Evolutionary conservation across 2,888 invertebrate genomes (phyloP), one percentile per base, ranked within the genome.

Genomic region (Drymonia ruficornis): DNA sequence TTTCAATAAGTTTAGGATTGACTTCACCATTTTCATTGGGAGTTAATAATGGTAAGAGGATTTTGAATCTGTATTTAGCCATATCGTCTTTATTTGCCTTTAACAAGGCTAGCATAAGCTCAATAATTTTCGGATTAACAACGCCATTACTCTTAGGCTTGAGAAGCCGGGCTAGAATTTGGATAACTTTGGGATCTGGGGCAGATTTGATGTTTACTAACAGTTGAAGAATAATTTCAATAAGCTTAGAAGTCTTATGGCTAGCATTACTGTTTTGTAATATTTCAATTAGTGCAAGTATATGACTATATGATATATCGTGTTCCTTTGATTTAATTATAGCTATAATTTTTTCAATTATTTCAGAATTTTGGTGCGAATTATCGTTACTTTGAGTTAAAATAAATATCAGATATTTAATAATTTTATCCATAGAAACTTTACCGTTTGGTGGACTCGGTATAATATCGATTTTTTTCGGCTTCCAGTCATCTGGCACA

Each of bases 21-120:
- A 46, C 8, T n/a, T 46, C 16, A 1, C 16, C 29, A 9, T 29
- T 47, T 47, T 18, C 47, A 34, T 16, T 4, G 12, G 34, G 47
- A 6, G 18, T 16, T 15, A 47, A 13, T 11, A 47, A 11, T 5
- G 23, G 4, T 4, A 34, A 34, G 2, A 47, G 12, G 18, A 12
- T 5, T 47, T 11, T 11, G 13, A 34, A 34, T 47, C 13, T 47
- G 2, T 34, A n/a, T 42, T 23, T 9, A 45, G 45, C 19, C 31
- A 36, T 18, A 58, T 43, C 7, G n/a, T 38, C 0, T 31, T 19
- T 43, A 31, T 16, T 42, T 36, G 56, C 13, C 34, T 55, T 49
- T 31, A 68, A 42, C 23, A 70, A 40, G 16, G 50, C 52, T 50
- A 62, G 34, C 34, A 61, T 29, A 15, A 70, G 57, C 43, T 70